A percentile compares a stretch with the other conserved stretches of the same genome.
Evolutionary conservation across 2,797 vertebrate genomes (phyloP).

Genomic region (Peromyscus eremicus): DNA sequence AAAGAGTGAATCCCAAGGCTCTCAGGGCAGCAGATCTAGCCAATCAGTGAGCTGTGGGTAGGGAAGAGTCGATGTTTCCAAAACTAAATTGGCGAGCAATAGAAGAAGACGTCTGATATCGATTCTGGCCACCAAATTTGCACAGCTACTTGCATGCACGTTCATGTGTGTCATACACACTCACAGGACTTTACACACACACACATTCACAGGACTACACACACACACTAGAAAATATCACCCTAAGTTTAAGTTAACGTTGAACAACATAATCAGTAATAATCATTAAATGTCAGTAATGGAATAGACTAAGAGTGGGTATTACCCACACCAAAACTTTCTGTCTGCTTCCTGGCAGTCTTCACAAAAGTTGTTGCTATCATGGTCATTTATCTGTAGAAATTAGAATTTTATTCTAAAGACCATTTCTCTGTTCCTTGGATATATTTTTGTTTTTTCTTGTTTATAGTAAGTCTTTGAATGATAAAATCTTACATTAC

Average conservation of each 20-base stretch:
- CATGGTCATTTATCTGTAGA: neutral
- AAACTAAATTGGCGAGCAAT: neutral
- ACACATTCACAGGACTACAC: neutral
- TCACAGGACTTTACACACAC: no score
- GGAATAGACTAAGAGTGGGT: rapidly evolving
- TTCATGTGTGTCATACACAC: neutral
- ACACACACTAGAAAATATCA: neutral
- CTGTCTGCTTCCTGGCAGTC: neutral
- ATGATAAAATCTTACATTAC: conserved; percentile 16
- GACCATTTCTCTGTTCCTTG: neutral
- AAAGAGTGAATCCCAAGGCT: no score
- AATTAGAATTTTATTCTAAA: neutral
- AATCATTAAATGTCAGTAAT: neutral
- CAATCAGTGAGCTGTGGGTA: neutral
- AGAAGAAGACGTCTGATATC: neutral
- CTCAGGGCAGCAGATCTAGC: neutral
- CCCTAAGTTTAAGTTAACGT: neutral
- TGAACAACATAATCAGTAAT: neutral
- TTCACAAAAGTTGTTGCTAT: neutral
- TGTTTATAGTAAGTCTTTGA: neutral
- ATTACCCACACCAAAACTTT: neutral
- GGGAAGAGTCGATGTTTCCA: neutral
- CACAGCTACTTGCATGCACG: neutral
- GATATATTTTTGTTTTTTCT: neutral
- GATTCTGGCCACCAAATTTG: neutral